These are phyloP conservation scores for Chaenodraco wilsoni DNA, from an alignment of 2,797 vertebrate genomes.

Conservation along the genomic window DNA sequence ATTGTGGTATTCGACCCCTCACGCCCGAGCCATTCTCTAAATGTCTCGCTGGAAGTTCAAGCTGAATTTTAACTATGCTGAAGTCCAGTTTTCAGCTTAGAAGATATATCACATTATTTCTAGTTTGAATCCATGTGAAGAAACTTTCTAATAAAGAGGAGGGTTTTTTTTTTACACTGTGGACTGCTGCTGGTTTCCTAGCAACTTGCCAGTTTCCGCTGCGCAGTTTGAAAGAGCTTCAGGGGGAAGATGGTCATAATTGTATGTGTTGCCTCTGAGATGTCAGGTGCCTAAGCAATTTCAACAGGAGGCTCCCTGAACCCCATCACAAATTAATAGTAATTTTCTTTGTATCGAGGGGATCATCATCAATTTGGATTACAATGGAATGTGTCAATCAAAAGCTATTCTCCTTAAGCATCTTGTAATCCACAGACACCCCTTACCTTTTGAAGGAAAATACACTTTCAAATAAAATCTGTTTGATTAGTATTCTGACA, in stretches of 20 bases:
- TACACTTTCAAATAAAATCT: slow-evolving; percentile 11
- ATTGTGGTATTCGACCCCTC: neutral
- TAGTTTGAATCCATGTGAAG: slow-evolving; percentile 47
- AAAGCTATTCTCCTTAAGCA: slow-evolving; percentile 33
- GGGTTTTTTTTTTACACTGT: slow-evolving; percentile 25
- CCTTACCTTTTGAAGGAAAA: slow-evolving; percentile 20
- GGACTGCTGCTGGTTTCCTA: slow-evolving; percentile 79
- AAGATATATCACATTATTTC: slow-evolving; percentile 24
- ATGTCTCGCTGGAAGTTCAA: neutral
- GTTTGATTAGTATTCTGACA: slow-evolving; percentile 1
- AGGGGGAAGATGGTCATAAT: slow-evolving; percentile 53
- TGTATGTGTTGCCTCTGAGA: slow-evolving; percentile 61
- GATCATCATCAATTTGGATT: slow-evolving; percentile 64
- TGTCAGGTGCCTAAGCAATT: slow-evolving; percentile 65
- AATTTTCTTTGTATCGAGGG: slow-evolving; percentile 61
- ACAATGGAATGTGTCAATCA: slow-evolving; percentile 65
- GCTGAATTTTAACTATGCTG: slow-evolving; percentile 12
- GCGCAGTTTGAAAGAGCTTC: slow-evolving; percentile 65
- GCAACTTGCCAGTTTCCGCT: slow-evolving; percentile 76
- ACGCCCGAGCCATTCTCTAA: neutral
- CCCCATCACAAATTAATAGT: slow-evolving; percentile 70
- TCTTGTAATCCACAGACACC: slow-evolving; percentile 38
- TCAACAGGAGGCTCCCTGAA: slow-evolving; percentile 56
- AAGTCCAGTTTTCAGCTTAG: slow-evolving; percentile 17
- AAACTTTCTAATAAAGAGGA: slow-evolving; percentile 38